Evolutionary conservation across 2,797 vertebrate species (phyloP).

Genomic region (Phataginus tetradactyla): DNA sequence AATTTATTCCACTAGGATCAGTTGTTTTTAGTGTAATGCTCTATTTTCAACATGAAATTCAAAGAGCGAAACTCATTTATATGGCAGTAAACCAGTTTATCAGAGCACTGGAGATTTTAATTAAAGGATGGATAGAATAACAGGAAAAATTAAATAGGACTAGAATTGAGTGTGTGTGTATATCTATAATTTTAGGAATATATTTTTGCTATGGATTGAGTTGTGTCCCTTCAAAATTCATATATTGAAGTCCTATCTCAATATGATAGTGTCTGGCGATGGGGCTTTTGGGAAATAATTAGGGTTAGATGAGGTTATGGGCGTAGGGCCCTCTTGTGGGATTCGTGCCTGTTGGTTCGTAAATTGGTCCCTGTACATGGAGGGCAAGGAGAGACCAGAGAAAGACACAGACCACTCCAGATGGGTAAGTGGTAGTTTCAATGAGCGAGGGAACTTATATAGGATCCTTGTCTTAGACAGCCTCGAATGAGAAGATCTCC

Average conservation of each 20-base stretch:
- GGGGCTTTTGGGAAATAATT: background rate
- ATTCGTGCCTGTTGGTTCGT: background rate
- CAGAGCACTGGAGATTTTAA: background rate
- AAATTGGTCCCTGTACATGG: background rate
- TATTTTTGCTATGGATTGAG: background rate
- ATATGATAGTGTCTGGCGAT: background rate
- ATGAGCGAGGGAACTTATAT: background rate
- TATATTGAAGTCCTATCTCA: background rate
- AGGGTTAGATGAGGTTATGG: background rate
- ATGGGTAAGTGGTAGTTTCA: background rate
- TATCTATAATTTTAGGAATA: background rate
- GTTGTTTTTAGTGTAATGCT: background rate
- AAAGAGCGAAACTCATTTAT: background rate
- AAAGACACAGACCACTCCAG: background rate
- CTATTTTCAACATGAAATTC: slow-evolving; percentile 28
- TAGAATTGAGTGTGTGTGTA: background rate
- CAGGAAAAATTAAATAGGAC: background rate
- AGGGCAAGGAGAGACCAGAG: background rate
- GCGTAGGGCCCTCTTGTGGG: background rate
- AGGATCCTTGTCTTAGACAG: background rate
- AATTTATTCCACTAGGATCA: background rate
- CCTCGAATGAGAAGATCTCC: background rate
- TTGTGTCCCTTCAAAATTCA: background rate
- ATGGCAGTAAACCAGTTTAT: background rate
- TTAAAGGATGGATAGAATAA: background rate